Evolutionary conservation across 2,888 invertebrate species (phyloP).

Genomic region (Brachyptera risi): DNA sequence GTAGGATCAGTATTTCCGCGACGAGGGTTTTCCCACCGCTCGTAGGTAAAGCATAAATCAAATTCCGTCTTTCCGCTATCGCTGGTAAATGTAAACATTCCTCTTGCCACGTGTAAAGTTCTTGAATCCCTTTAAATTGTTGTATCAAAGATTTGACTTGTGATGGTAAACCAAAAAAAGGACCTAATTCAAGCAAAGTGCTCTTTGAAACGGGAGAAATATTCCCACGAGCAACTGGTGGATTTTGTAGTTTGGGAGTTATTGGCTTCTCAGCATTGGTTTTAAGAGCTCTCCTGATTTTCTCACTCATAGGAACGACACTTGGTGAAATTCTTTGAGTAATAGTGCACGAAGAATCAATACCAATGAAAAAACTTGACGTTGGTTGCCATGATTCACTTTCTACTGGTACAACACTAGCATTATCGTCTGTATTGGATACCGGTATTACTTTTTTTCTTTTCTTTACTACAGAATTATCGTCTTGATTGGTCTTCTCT

Average conservation of each 20-base stretch:
- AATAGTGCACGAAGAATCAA: too few relatives aligned
- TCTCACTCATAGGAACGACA: conserved; percentile 27
- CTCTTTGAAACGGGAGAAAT: not conserved
- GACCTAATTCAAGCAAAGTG: conserved; percentile 41
- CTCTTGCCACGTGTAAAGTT: conserved; percentile 92
- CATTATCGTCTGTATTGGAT: too few relatives aligned
- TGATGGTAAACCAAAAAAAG: conserved; percentile 77
- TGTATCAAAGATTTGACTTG: conserved; percentile 66
- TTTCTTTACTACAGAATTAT: too few relatives aligned
- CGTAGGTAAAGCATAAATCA: conserved; percentile 91
- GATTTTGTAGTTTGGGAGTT: conserved; percentile 3
- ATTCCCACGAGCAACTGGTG: not conserved
- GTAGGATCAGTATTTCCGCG: conserved; percentile 89
- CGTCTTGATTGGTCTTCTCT: too few relatives aligned
- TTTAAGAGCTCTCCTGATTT: conserved; percentile 28
- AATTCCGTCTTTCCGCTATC: conserved; percentile 66
- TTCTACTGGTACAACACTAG: too few relatives aligned
- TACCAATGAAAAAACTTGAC: too few relatives aligned
- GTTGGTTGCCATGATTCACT: too few relatives aligned
- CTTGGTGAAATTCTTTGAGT: conserved; percentile 1
- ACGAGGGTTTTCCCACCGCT: conserved; percentile 97
- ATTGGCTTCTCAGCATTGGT: conserved; percentile 29
- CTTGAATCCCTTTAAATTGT: conserved; percentile 70
- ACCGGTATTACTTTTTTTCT: too few relatives aligned
- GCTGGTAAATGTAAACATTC: conserved; percentile 82